Evolutionary conservation across 1,140 invertebrate genomes (phyloP).

Genomic region (Acromyrmex heyeri): DNA sequence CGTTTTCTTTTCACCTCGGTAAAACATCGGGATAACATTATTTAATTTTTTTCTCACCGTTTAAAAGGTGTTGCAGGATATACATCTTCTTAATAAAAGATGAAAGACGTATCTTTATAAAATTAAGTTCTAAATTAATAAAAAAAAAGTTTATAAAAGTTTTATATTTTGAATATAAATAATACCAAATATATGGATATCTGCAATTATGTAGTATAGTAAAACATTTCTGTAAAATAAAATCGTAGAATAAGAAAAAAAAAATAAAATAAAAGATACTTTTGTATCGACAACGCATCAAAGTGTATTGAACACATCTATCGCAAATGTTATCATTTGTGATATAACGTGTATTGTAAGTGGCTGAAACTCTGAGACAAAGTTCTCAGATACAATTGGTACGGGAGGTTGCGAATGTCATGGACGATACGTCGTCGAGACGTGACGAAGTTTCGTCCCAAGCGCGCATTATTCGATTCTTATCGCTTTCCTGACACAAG

Average conservation of each 20-base stretch:
- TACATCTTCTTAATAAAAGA: neutral
- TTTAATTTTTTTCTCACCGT: neutral
- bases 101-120: neutral
- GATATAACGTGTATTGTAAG: neutral
- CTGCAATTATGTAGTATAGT: neutral
- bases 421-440: constrained; percentile 38
- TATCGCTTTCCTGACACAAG: constrained; percentile 54
- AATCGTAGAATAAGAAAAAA: neutral
- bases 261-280: neutral
- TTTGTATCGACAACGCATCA: neutral
- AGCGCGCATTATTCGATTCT: constrained; percentile 68
- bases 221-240: neutral
- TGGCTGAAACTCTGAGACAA: neutral
- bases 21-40: neutral
- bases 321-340: neutral
- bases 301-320: neutral
- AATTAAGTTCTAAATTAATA: neutral
- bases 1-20: neutral
- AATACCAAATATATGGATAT: neutral
- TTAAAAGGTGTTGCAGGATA: neutral
- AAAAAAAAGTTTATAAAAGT: neutral
- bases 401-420: constrained; percentile 54
- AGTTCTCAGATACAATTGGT: neutral
- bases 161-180: neutral
- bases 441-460: constrained; percentile 43